Conservation (phyloP, 2,797 vertebrate genomes). For the Lacerta agilis region DNA sequence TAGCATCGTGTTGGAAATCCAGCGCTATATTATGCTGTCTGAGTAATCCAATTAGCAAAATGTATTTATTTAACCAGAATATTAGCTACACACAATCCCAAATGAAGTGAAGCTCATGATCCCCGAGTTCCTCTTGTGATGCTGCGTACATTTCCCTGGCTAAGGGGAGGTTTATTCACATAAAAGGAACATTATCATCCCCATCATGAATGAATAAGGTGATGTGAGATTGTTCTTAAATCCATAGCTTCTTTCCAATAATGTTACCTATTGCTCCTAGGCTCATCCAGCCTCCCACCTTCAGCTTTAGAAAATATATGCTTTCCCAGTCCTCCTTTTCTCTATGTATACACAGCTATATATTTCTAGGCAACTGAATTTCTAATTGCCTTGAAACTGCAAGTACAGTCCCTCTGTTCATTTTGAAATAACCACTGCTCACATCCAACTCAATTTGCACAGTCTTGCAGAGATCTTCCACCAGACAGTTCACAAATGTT, state of each 20-base stretch:
- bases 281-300: not conserved
- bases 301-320: not conserved
- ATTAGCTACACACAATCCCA: conserved; percentile 66
- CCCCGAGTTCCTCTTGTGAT: conserved; percentile 51
- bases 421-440: not conserved
- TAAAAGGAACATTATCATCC: conserved; percentile 63
- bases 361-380: not conserved
- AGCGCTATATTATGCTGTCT: conserved; percentile 82
- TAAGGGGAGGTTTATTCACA: conserved; percentile 36
- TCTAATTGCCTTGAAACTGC: not conserved
- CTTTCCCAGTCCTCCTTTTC: conserved; percentile 1
- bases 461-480: not conserved
- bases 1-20: conserved; percentile 84
- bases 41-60: conserved; percentile 91
- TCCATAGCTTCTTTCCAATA: conserved; percentile 21
- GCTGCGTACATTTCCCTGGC: conserved; percentile 18
- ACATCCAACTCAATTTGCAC: not conserved
- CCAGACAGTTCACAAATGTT: not conserved
- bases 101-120: conserved; percentile 61
- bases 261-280: not conserved
- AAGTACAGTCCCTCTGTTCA: not conserved
- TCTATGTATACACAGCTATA: not conserved
- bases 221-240: conserved; percentile 54
- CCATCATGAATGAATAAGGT: conserved; percentile 55
- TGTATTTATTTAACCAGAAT: conserved; percentile 80